Conservation (phyloP, 2,113 vertebrate genomes). For the Cyanoderma ruficeps region DNA sequence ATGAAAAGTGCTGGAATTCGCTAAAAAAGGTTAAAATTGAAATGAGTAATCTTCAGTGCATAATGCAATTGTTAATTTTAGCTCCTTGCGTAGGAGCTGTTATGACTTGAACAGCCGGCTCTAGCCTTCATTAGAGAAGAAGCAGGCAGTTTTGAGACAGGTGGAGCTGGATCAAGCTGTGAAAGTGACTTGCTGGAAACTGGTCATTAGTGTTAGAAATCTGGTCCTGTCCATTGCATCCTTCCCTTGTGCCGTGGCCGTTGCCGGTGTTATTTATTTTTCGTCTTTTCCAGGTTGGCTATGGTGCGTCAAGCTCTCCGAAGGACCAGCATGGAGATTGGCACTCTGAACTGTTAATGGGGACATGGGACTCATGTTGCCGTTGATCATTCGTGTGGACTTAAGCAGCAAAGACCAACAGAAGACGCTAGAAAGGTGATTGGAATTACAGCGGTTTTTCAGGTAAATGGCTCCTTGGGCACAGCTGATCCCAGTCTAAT, state of each 20-base stretch:
- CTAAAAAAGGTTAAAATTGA: constrained; percentile 86
- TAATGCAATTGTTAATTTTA: constrained; percentile 87
- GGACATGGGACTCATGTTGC: constrained; percentile 83
- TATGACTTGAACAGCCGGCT: constrained; percentile 84
- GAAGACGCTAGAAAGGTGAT: constrained; percentile 53
- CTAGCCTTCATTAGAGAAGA: constrained; percentile 82
- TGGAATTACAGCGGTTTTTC: constrained; percentile 59
- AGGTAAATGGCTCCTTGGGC: constrained; percentile 69
- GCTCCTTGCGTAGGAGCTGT: constrained; percentile 81
- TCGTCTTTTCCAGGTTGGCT: constrained; percentile 74
- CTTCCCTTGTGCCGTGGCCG: constrained; percentile 21
- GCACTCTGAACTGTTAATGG: constrained; percentile 69
- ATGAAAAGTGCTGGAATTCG: constrained; percentile 76
- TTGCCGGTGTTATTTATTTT: constrained; percentile 35
- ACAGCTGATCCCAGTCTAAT: background rate
- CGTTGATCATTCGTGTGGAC: constrained; percentile 75
- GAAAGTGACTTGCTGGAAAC: constrained; percentile 76
- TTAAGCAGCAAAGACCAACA: constrained; percentile 65
- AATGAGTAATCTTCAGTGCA: constrained; percentile 83
- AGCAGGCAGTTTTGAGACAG: constrained; percentile 79
- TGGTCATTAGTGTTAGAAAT: constrained; percentile 75
- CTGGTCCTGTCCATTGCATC: constrained; percentile 47
- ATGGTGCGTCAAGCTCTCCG: constrained; percentile 63
- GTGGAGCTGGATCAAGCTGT: constrained; percentile 78
- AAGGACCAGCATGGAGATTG: constrained; percentile 70